Percentiles rank a stretch among this genome's conserved stretches.
These are phyloP conservation scores for Adelphocoris suturalis DNA, from an alignment of 2,888 invertebrate species.

Conservation along the genomic window DNA sequence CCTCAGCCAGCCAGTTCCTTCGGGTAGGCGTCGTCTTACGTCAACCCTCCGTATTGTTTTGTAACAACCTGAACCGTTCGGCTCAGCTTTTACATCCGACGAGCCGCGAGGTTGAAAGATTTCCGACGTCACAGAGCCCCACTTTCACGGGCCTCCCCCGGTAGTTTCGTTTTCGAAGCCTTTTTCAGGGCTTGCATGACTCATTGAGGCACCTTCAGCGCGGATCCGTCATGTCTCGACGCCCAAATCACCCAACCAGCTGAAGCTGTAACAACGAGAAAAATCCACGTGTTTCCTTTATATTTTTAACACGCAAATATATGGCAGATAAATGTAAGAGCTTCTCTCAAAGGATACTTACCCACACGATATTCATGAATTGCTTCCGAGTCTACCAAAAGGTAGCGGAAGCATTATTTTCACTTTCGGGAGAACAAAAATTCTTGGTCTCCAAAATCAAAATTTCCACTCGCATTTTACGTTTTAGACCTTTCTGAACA, in stretches of 20 bases:
- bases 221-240: neutral
- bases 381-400: too few relatives aligned
- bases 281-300: too few relatives aligned
- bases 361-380: too few relatives aligned
- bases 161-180: constrained; percentile 39
- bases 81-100: constrained; percentile 27
- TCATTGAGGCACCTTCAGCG: neutral
- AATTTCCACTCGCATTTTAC: too few relatives aligned
- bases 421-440: too few relatives aligned
- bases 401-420: too few relatives aligned
- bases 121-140: constrained; percentile 41
- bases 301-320: too few relatives aligned
- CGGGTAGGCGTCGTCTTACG: constrained; percentile 6
- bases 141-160: constrained; percentile 28
- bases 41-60: constrained; percentile 46
- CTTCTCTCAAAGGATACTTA: too few relatives aligned
- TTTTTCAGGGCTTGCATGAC: constrained; percentile 27
- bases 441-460: too few relatives aligned
- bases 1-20: neutral
- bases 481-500: too few relatives aligned
- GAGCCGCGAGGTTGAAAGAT: constrained; percentile 19
- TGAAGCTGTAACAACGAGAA: too few relatives aligned
- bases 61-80: constrained; percentile 49
- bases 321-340: too few relatives aligned
- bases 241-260: neutral